Evolutionary conservation across 2,888 invertebrate genomes (phyloP).

Genomic region (Cloeon dipterum): DNA sequence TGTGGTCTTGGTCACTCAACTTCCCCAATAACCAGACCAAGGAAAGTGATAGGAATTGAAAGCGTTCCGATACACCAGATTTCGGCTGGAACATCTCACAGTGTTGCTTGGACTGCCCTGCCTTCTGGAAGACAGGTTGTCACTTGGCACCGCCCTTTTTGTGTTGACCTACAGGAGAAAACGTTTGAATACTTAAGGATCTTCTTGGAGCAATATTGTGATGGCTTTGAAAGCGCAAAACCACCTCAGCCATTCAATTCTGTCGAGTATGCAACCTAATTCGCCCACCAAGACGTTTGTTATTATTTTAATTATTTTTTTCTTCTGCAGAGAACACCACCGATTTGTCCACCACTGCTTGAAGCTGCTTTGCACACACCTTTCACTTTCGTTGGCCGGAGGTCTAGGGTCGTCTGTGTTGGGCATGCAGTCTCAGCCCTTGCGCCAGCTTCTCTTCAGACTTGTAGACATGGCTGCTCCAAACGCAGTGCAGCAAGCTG

Average conservation of each 20-base stretch:
- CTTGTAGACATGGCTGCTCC: constrained; percentile 20
- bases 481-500: constrained; percentile 24
- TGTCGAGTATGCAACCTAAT: constrained; percentile 11
- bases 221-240: constrained; percentile 20
- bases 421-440: constrained; percentile 25
- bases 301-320: no score
- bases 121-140: constrained; percentile 25
- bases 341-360: constrained; percentile 30
- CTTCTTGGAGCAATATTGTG: constrained; percentile 31
- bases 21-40: constrained; percentile 29
- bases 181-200: constrained; percentile 28
- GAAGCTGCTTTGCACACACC: constrained; percentile 29
- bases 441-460: constrained; percentile 27
- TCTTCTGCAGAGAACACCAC: constrained; percentile 23
- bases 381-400: constrained; percentile 28
- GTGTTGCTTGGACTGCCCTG: constrained; percentile 31
- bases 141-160: constrained; percentile 31
- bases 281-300: no score
- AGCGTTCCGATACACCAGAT: constrained; percentile 30
- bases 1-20: constrained; percentile 36
- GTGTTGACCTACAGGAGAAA: constrained; percentile 33
- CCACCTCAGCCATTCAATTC: constrained; percentile 25
- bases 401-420: constrained; percentile 23
- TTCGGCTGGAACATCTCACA: constrained; percentile 38
- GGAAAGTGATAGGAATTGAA: constrained; percentile 28